Evolutionary conservation across 2,888 invertebrate genomes (phyloP).

Genomic region (Hypena proboscidalis): DNA sequence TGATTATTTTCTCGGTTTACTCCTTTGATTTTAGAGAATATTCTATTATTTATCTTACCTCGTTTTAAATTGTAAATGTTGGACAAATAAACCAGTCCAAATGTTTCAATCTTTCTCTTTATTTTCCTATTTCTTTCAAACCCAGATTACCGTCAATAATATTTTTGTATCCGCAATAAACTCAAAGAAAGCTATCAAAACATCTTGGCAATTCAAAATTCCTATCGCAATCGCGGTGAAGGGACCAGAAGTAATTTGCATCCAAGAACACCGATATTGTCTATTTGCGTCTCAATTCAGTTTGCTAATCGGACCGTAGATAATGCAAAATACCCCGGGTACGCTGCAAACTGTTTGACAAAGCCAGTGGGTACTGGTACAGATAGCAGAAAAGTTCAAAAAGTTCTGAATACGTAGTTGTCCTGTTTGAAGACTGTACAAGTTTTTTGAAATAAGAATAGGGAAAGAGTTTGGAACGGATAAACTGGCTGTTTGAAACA

Average conservation of each 20-base stretch:
- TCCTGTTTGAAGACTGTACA: no score
- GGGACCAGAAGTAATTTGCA: slow-evolving; percentile 48
- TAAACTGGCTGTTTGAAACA: no score
- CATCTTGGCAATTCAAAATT: background rate
- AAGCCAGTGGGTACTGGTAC: background rate
- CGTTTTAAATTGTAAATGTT: no score
- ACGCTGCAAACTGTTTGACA: slow-evolving; percentile 5
- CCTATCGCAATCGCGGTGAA: background rate
- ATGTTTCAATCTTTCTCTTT: background rate
- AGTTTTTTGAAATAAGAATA: no score
- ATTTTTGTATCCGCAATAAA: background rate
- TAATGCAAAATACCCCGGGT: slow-evolving; percentile 38
- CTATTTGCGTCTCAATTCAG: slow-evolving; percentile 44
- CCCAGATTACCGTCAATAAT: no score
- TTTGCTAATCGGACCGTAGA: slow-evolving; percentile 46
- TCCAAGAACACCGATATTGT: slow-evolving; percentile 33
- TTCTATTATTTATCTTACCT: background rate
- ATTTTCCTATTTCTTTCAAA: no score
- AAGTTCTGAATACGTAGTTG: background rate
- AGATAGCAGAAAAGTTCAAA: background rate
- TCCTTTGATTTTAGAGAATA: slow-evolving; percentile 5
- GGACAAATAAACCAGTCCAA: no score
- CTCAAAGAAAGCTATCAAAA: slow-evolving; percentile 3
- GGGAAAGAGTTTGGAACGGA: no score
- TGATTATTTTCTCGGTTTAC: slow-evolving; percentile 5